Evolutionary conservation across 2,113 vertebrate species (phyloP).

Genomic region (Osmerus mordax): DNA sequence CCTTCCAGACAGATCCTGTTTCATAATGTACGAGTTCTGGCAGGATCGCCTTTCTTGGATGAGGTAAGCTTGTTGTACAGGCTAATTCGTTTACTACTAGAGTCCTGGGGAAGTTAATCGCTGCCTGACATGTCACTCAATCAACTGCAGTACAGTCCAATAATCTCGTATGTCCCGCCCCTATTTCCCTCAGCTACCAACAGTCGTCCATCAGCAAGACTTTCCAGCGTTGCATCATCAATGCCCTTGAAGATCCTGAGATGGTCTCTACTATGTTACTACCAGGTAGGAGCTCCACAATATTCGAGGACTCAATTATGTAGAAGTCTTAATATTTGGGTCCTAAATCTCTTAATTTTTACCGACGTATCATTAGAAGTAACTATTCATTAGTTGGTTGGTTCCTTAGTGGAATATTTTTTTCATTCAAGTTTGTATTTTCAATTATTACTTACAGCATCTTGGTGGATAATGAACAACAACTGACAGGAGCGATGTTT

Average conservation of each 20-base stretch:
- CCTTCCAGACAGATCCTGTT: constrained; percentile 78
- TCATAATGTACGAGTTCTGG: constrained; percentile 93
- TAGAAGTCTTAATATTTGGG: constrained; percentile 14
- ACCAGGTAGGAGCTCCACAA: constrained; percentile 72
- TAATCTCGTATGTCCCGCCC: neutral
- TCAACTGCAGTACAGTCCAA: constrained; percentile 5
- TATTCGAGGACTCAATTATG: neutral
- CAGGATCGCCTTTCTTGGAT: constrained; percentile 91
- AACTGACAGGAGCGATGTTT: constrained; percentile 69
- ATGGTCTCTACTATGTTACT: constrained; percentile 89
- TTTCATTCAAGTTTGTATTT: neutral
- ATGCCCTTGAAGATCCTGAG: constrained; percentile 85
- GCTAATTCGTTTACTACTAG: too few relatives aligned
- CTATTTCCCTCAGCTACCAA: constrained; percentile 74
- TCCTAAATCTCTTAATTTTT: too few relatives aligned
- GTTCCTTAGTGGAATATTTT: constrained; percentile 25
- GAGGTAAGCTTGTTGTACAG: constrained; percentile 69
- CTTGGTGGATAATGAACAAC: constrained; percentile 96
- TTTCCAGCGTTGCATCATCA: constrained; percentile 84
- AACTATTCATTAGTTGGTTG: too few relatives aligned
- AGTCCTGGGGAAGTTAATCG: too few relatives aligned
- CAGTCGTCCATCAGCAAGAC: constrained; percentile 85
- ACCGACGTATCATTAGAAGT: too few relatives aligned
- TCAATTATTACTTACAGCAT: constrained; percentile 74
- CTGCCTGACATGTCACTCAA: too few relatives aligned